Evolutionary conservation across 2,113 vertebrate genomes (phyloP), one percentile per base, ranked within the genome.

Genomic region (Bolborhynchus lineola): DNA sequence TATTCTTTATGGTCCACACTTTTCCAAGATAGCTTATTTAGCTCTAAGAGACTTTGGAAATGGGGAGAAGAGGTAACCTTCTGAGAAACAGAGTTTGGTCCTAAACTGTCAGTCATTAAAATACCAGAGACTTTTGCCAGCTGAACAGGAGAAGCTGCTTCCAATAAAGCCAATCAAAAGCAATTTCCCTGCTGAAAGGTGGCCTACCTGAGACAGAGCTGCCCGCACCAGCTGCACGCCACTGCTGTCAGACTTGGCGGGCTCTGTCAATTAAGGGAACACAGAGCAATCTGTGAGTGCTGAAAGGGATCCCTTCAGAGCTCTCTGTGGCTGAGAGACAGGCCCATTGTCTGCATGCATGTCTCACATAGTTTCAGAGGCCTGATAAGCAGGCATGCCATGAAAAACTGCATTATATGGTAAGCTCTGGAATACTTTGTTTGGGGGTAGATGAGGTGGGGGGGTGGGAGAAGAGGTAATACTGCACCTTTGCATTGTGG

Each of bases 351-450:
- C 98, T 98, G 92, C 98, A 94, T 97, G 98, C 98, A 98, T 99
- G 99, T 99, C 98, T 99, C 99, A 98, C 98, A 99, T 99, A 99
- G 98, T 99, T 99, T 98, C 98, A 97, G 98, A 98, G 98, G 97
- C 98, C 98, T 98, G 99, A 99, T 99, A 99, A 99, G 99, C 98
- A 97, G 89, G 95, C 97, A 95, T 94, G 90, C 98, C 97, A 99
- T 99, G 98, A 99, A 99, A 98, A 98, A 96, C 98, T 95, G 98
- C 98, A 98, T 99, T 99, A 99, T 99, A 98, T 98, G 84, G 98
- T 97, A 97, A 97, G 97, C 98, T 98, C 72, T 4, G 97, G 97
- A 98, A 98, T 98, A 96, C 98, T 98, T 98, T 97, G 94, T 96
- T 96, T 97, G 98, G 97, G 98, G 96, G 97, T 98, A 42, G 97